Percentiles rank a stretch among this genome's conserved stretches.
Evolutionary conservation across 2,888 invertebrate genomes (phyloP).

Genomic region (Magallana nippona): DNA sequence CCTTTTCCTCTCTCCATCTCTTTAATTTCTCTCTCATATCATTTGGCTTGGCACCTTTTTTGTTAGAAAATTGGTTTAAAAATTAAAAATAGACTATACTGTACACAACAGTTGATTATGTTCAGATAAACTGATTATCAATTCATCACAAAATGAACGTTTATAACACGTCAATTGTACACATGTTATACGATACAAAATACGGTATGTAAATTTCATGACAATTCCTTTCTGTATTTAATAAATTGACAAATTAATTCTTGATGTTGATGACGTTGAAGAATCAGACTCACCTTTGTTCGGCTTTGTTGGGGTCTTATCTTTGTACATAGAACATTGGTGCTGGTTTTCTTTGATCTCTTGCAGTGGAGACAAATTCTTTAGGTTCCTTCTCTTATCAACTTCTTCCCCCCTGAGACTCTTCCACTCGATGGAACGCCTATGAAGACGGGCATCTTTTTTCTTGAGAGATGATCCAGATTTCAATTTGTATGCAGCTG

Average conservation of each 20-base stretch:
- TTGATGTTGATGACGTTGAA: not conserved
- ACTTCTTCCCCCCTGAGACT: constrained; percentile 60
- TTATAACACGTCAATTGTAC: too few species aligned
- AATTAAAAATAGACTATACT: too few species aligned
- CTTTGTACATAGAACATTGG: constrained; percentile 49
- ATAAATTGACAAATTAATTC: too few species aligned
- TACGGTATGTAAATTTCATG: too few species aligned
- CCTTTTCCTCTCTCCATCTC: constrained; percentile 69
- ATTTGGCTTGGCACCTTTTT: constrained; percentile 21
- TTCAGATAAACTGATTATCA: too few species aligned
- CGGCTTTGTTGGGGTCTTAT: constrained; percentile 56
- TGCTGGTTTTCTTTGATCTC: constrained; percentile 51
- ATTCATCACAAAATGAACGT: too few species aligned
- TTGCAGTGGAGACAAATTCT: constrained; percentile 66
- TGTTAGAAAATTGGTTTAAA: too few species aligned
- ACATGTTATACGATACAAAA: too few species aligned
- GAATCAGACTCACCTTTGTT: not conserved
- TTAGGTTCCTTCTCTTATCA: constrained; percentile 64
- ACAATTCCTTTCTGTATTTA: too few species aligned
- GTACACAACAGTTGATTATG: not conserved
- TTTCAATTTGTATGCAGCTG: constrained; percentile 57
- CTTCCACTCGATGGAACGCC: constrained; percentile 67
- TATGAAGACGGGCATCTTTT: constrained; percentile 56
- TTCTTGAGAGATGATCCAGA: constrained; percentile 48
- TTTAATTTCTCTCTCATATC: constrained; percentile 58